Percentiles rank a stretch among this genome's conserved stretches.
These are phyloP conservation scores for Mormyrus proboscirostris DNA, from an alignment of 2,797 vertebrate genomes.

Conservation along the genomic window DNA sequence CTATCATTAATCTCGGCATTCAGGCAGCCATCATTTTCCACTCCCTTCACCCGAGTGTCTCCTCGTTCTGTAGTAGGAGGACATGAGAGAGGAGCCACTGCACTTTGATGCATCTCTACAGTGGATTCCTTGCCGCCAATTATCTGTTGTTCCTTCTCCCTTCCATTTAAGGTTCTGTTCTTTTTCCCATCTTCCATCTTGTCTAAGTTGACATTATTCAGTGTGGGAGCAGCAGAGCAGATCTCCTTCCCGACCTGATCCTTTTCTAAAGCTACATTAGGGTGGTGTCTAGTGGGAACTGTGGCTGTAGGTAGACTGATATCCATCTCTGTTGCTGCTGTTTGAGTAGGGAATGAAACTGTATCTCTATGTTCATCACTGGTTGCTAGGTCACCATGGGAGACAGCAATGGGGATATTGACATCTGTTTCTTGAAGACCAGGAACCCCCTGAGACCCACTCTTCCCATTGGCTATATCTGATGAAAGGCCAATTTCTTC, in stretches of 20 bases:
- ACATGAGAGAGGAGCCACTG: not conserved
- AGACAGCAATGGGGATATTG: not conserved
- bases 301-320: not conserved
- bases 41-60: not conserved
- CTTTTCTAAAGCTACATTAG: not conserved
- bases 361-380: not conserved
- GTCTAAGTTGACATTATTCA: not conserved
- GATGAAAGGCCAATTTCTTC: not conserved
- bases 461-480: slow-evolving; percentile 19
- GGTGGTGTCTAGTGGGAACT: not conserved
- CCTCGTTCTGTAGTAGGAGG: not conserved
- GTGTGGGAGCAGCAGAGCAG: not conserved
- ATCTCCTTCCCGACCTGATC: not conserved
- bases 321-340: not conserved
- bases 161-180: not conserved
- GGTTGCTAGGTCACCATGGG: not conserved
- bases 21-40: not conserved
- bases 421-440: not conserved
- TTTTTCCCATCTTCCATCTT: not conserved
- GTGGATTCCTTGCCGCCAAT: not conserved
- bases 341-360: not conserved
- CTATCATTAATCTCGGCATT: not conserved
- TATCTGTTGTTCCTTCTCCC: slow-evolving; percentile 12
- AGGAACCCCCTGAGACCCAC: slow-evolving; percentile 23
- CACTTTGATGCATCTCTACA: not conserved